Conservation (phyloP, 2,113 vertebrate genomes). For the Laticauda laticaudata region DNA sequence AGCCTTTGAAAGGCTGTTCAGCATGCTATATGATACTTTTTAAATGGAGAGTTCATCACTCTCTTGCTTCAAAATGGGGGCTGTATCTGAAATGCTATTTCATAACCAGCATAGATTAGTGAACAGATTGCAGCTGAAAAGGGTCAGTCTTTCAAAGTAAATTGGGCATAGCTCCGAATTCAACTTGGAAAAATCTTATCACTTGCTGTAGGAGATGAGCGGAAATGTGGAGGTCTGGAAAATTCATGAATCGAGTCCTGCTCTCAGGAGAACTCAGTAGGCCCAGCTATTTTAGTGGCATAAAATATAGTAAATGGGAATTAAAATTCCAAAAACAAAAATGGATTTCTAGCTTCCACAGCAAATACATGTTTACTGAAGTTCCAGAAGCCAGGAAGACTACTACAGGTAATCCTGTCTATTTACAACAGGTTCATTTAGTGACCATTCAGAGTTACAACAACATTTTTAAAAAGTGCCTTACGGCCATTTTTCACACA, state of each 20-base stretch:
- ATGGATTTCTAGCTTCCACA: background rate
- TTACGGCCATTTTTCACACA: background rate
- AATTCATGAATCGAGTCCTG: background rate
- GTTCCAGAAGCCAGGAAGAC: background rate
- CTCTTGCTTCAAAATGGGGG: background rate
- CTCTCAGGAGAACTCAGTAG: background rate
- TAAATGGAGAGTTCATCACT: background rate
- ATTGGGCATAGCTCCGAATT: background rate
- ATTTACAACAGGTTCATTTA: background rate
- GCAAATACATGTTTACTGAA: background rate
- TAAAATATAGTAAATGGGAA: background rate
- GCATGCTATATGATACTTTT: background rate
- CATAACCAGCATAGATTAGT: constrained; percentile 16
- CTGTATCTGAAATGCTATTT: background rate
- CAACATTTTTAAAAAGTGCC: background rate
- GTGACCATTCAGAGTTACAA: background rate
- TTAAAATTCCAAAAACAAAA: background rate
- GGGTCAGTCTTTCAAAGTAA: constrained; percentile 21
- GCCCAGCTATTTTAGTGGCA: background rate
- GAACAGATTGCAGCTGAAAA: background rate
- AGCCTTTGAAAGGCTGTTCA: background rate
- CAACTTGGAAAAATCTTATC: background rate
- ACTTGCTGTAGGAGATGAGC: background rate
- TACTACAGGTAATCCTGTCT: background rate
- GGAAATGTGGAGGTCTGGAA: background rate